These are phyloP conservation scores for Rattus norvegicus DNA, from an alignment of 2,113 vertebrate species.

Conservation along the genomic window GRCr8 NC_086030.1:34051001-34051500, in stretches of 20 bases:
- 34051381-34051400: neutral
- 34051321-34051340: neutral
- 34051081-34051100: neutral
- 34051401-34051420: neutral
- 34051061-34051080: neutral
- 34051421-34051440: too few relatives aligned
- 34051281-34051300: neutral
- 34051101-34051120: neutral
- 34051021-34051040: neutral
- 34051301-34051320: neutral
- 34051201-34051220: neutral
- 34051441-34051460: neutral
- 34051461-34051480: neutral
- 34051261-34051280: neutral
- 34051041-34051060: neutral
- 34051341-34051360: too few relatives aligned
- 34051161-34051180: neutral
- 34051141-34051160: neutral
- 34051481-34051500: accelerated
- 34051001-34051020: neutral
- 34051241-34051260: neutral
- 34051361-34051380: neutral
- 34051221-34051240: neutral
- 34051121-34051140: neutral
- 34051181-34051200: neutral